These are phyloP conservation scores for Lithophane ornitopus DNA, from an alignment of 2,888 invertebrate genomes.

Conservation along the genomic window DNA sequence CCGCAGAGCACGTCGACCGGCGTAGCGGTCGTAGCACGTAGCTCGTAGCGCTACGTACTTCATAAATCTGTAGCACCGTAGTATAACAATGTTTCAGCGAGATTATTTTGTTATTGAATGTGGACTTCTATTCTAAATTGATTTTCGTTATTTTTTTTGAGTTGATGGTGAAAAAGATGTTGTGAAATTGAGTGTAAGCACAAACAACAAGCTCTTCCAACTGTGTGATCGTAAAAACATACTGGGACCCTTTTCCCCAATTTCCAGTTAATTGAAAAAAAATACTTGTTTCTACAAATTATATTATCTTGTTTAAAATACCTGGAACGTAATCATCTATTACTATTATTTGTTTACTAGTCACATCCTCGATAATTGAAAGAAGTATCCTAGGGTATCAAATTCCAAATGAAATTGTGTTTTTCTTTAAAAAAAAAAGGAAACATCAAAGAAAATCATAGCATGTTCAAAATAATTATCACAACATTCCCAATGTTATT, in stretches of 20 bases:
- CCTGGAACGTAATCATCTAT: not conserved
- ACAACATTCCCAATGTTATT: not conserved
- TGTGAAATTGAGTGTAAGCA: not conserved
- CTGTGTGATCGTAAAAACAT: not conserved
- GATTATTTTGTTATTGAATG: constrained; percentile 50
- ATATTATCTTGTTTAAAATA: not conserved
- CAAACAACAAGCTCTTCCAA: too few relatives aligned
- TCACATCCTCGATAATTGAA: not conserved
- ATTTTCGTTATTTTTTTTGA: not conserved
- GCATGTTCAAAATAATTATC: not conserved
- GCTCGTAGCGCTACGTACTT: constrained; percentile 58
- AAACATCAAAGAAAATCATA: not conserved
- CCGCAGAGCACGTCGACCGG: constrained; percentile 64
- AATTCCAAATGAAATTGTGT: not conserved
- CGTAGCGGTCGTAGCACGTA: constrained; percentile 70
- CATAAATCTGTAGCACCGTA: constrained; percentile 52
- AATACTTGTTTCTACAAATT: not conserved
- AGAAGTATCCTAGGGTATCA: not conserved
- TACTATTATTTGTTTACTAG: not conserved
- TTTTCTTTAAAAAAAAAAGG: not conserved
- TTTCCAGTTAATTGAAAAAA: too few relatives aligned
- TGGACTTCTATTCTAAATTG: not conserved
- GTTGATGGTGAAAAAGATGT: not conserved
- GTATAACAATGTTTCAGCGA: constrained; percentile 47
- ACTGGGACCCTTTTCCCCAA: not conserved